Percentiles rank a stretch among this genome's conserved stretches.
Conservation (phyloP, 2,797 vertebrate species). For the Peromyscus nudipes region DNA sequence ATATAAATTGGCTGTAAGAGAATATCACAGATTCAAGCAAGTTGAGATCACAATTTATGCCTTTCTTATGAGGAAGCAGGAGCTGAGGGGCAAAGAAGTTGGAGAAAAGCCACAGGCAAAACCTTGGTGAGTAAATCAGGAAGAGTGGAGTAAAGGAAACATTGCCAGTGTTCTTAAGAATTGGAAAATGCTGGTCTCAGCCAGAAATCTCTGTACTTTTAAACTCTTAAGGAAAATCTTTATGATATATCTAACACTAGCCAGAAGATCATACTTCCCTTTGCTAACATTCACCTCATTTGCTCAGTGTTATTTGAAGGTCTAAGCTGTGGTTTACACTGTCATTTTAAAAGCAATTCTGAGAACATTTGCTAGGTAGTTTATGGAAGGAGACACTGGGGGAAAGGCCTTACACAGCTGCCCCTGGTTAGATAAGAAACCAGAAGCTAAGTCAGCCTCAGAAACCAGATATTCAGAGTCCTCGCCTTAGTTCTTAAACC, state of each 20-base stretch:
- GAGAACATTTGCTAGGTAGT: conserved; percentile 41
- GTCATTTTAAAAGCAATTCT: conserved; percentile 74
- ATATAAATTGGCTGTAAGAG: neutral
- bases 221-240: conserved; percentile 52
- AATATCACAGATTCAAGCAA: neutral
- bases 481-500: conserved; percentile 65
- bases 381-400: conserved; percentile 63
- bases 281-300: conserved; percentile 10
- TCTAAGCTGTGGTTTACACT: conserved; percentile 55
- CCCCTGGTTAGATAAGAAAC: conserved; percentile 76
- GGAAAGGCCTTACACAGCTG: conserved; percentile 59
- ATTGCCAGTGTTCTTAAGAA: conserved; percentile 33
- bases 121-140: conserved; percentile 19
- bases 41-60: neutral
- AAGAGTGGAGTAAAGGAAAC: neutral
- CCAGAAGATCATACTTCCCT: conserved; percentile 56
- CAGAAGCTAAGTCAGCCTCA: conserved; percentile 72
- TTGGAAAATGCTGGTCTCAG: conserved; percentile 70
- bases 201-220: conserved; percentile 71
- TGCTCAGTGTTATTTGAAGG: conserved; percentile 18
- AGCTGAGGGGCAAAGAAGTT: neutral
- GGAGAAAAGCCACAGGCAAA: conserved; percentile 45
- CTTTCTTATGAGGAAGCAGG: neutral
- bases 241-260: conserved; percentile 71
- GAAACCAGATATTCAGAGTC: conserved; percentile 79